Evolutionary conservation across 2,113 vertebrate species (phyloP), one percentile per base, ranked within the genome.

Genomic region (Odocoileus virginianus): DNA sequence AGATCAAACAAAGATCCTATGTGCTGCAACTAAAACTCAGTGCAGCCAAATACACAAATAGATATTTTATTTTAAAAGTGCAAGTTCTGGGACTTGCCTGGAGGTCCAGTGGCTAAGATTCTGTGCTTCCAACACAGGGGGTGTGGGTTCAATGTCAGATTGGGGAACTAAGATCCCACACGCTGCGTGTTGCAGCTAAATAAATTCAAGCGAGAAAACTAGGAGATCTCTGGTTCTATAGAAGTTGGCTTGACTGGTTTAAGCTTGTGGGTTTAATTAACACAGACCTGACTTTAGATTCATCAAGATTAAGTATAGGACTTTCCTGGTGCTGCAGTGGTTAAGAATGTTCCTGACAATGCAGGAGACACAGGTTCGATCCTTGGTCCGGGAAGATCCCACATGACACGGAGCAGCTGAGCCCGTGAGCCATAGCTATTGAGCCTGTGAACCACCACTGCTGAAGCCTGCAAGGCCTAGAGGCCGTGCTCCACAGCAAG

Each of bases 21-120:
- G 36, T 1, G 11, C 21, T 0, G 1, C 36, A 14, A 74, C 21
- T 43, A 43, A 74, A 23, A 43, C 0, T 1, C 1, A 0, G 71
- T 74, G 71, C 36, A 74, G 36, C 36, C 71, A 43, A 27, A 74
- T 43, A 74, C 21, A 14, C 25, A 74, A 43, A 14, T 43, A 25
- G 43, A 6, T 43, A 74, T 74, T 67, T n/a, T 67, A 19, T 67
- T 13, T 43, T 13, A 25, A 43, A 74, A 43, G 71, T 74, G 36
- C 36, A 43, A 74, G 2, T 43, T 74, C 71, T 11, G 25, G 21
- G 21, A 14, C 19, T 3, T 43, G 36, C 71, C 36, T 74, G 36
- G 36, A 74, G 36, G 71, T 43, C 11, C 36, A 74, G 21, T 25
- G 36, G 71, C 36, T 43, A 14, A 74, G 67, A 27, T 12, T 74